Evolutionary conservation across 2,797 vertebrate genomes (phyloP), one percentile per base, ranked within the genome.

Genomic region (Enteromius radiatus): DNA sequence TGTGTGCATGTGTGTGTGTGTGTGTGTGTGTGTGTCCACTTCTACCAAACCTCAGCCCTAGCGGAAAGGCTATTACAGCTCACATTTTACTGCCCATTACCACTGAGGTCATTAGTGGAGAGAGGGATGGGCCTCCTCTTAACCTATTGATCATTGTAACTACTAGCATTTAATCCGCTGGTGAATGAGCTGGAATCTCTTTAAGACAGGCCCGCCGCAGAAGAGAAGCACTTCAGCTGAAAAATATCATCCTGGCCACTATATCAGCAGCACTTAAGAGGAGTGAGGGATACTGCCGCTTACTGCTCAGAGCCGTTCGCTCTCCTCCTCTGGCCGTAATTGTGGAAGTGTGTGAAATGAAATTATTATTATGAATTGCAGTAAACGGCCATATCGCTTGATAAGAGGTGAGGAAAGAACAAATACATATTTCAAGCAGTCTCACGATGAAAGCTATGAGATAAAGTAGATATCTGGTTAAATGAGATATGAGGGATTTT

Each of bases 101-200:
- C 96, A 96, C 94, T 91, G 96, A 98, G 97, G 97, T 99, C 97
- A 98, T 99, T 99, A 99, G 96, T 96, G 92, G 96, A 94, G 94
- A 97, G 97, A 98, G 95, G 97, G 96, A 98, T 97, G 96, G 97
- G 95, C 94, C 94, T 91, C 94, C 96, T 97, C 96, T 97, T 99
- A 98, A 99, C 97, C 97, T 99, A 99, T 98, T 98, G 98, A 99
- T 99, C 97, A 98, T 94, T 94, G 94, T 96, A 98, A 98, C 97
- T 97, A 96, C 96, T 95, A 97, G 96, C 96, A 98, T 99, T 98
- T 99, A 98, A 98, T 97, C 97, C 97, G 92, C 94, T 94, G 95
- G 94, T 95, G 95, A 96, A 96, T 93, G 96, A 97, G 96, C 96
- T 95, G 95, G 96, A 96, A 97, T 96, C 95, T 91, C 94, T 96